Evolutionary conservation across 2,888 invertebrate genomes (phyloP), one percentile per base, ranked within the genome.

Genomic region (Heterodera filipjevi): DNA sequence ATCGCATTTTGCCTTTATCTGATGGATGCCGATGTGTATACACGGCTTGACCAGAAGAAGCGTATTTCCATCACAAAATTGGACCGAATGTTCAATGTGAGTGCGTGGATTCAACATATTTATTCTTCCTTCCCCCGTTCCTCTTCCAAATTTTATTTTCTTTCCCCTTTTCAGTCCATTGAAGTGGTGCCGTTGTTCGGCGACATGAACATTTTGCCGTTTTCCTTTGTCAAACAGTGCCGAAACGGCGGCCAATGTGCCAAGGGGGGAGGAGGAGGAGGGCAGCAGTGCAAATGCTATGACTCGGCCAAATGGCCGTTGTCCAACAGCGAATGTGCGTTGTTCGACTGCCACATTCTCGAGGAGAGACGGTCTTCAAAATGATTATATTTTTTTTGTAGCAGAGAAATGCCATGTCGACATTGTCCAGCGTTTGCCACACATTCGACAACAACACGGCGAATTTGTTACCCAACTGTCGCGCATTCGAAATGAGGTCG

Each of bases 201-300:
- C 0, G 99, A 99, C 86, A 99, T 99, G 98, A 97, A 98, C 91
- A 97, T 99, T 77, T 96, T 96, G 0, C 98, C 98, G 0, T 99
- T 98, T 90, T 95, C 96, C 89, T 99, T 98, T 89, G 95, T 99
- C 82, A 95, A 95, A 90, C 92, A 95, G 32, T 95, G 95, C 78
- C 95, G 95, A 85, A 66, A 75, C 33, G 19, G 66, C 19, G 27
- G 68, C 46, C 75, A 75, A 75, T 75, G 75, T 75, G 66, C 5
- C 44, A 35, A 35, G 22, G 68, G 16, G 16, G 14, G 12, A 3
- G 46, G 46, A 5, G 68, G 16, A 14, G 14, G 12, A 3, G 46
- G 46, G 14, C 49, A 59, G 19, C 92, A 95, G 32, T 95, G 95
- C 77, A 95, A 95, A 85, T 95, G 95, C 89, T 97, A 94, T 89